phyloP scores from a whole-genome alignment of 1,140 invertebrate genomes.

The Catajapyx aquilonaris region DNA sequence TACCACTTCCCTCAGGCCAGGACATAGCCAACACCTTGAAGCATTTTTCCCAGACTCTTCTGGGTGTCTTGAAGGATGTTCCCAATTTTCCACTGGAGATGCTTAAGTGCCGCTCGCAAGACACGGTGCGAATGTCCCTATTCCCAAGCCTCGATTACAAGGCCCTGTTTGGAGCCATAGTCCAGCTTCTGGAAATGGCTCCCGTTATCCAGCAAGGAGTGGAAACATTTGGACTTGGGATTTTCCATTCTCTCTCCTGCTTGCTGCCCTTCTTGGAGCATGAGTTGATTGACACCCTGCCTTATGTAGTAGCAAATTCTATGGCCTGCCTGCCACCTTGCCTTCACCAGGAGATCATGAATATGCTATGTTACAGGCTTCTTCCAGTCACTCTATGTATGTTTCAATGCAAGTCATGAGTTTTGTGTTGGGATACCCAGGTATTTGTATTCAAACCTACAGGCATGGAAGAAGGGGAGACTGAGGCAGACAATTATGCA shows the following conservation, averaged over 20 bases:
- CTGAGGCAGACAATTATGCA: conserved; percentile 61
- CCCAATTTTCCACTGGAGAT: conserved; percentile 73
- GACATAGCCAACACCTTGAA: conserved; percentile 95
- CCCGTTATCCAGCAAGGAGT: conserved; percentile 62
- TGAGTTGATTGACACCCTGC: conserved; percentile 84
- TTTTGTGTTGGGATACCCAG: not conserved
- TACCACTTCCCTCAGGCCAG: conserved; percentile 75
- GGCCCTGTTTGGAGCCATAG: conserved; percentile 68
- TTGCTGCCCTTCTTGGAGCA: conserved; percentile 90
- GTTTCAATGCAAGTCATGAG: conserved; percentile 18
- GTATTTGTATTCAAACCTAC: not conserved
- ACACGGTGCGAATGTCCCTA: conserved; percentile 60
- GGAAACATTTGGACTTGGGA: conserved; percentile 77
- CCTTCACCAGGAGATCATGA: conserved; percentile 85
- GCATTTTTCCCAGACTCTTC: conserved; percentile 89
- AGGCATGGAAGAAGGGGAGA: no score
- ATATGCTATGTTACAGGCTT: conserved; percentile 87
- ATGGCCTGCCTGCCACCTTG: conserved; percentile 74
- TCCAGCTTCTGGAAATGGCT: conserved; percentile 60
- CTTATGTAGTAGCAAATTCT: conserved; percentile 81
- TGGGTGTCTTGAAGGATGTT: conserved; percentile 89
- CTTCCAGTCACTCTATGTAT: conserved; percentile 89
- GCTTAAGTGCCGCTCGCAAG: conserved; percentile 63
- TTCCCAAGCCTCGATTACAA: conserved; percentile 92
- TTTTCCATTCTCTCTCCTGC: conserved; percentile 75